These are phyloP conservation scores for Escarpia spicata DNA, from an alignment of 2,888 invertebrate species.

Conservation along the genomic window DNA sequence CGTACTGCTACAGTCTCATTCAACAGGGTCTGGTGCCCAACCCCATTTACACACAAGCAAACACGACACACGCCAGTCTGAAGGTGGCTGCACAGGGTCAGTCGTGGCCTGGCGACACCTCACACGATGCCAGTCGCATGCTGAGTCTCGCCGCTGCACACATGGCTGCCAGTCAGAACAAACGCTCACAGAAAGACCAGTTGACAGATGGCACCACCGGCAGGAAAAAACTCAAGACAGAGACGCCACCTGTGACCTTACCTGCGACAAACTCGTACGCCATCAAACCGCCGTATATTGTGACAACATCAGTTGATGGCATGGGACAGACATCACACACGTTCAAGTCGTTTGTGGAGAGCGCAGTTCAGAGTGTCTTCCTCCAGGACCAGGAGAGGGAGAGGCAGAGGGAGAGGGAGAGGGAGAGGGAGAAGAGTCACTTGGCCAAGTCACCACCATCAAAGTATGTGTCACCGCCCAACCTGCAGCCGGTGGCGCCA, in stretches of 20 bases:
- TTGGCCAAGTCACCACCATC: neutral
- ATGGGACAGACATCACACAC: neutral
- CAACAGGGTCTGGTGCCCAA: slow-evolving; percentile 66
- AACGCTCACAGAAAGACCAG: slow-evolving; percentile 30
- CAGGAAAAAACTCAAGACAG: neutral
- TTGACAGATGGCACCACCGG: neutral
- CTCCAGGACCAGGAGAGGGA: slow-evolving; percentile 52
- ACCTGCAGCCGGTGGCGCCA: neutral
- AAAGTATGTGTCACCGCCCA: neutral
- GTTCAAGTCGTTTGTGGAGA: slow-evolving; percentile 62
- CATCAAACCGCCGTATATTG: slow-evolving; percentile 32
- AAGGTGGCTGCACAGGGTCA: slow-evolving; percentile 48
- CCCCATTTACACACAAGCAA: slow-evolving; percentile 67
- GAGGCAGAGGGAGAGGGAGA: slow-evolving; percentile 38
- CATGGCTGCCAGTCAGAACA: slow-evolving; percentile 38
- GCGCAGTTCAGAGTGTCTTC: slow-evolving; percentile 60
- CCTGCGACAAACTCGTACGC: neutral
- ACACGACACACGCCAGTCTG: slow-evolving; percentile 7
- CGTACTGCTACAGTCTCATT: slow-evolving; percentile 57
- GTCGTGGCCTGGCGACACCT: slow-evolving; percentile 46
- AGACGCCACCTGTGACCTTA: neutral
- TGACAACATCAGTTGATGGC: neutral
- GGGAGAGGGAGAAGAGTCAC: slow-evolving; percentile 38
- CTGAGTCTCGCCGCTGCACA: slow-evolving; percentile 25
- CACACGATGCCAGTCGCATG: slow-evolving; percentile 17